Evolutionary conservation across 2,113 vertebrate species (phyloP).

Genomic region (Eurystomus gularis): DNA sequence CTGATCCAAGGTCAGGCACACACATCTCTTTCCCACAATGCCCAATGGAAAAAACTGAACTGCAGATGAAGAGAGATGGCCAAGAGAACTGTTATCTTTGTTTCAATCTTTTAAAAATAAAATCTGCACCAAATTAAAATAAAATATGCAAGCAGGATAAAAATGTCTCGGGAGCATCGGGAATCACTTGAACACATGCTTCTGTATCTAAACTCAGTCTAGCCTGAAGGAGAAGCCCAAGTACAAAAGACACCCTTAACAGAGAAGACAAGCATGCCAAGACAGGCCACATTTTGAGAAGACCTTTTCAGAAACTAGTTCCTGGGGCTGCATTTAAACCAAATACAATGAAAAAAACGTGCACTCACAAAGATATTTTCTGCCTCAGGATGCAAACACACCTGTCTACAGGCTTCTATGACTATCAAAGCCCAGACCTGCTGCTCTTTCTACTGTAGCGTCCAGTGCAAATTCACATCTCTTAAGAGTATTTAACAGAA

Average conservation of each 20-base stretch:
- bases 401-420: neutral
- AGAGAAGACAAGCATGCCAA: neutral
- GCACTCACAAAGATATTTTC: neutral
- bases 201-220: neutral
- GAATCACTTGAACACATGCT: neutral
- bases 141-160: neutral
- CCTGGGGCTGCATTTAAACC: neutral
- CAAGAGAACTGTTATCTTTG: neutral
- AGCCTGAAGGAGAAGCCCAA: neutral
- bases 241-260: neutral
- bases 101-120: neutral
- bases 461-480: neutral
- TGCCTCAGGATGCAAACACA: neutral
- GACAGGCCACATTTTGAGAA: neutral
- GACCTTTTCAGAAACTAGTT: neutral
- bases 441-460: neutral
- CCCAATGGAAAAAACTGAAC: neutral
- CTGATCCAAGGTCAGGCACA: conserved; percentile 56
- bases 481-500: neutral
- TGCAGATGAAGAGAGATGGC: neutral
- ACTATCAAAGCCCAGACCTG: neutral
- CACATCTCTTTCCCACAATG: conserved; percentile 19
- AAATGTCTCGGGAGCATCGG: neutral
- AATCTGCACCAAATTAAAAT: neutral
- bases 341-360: neutral